Evolutionary conservation across 2,888 invertebrate genomes (phyloP).

Genomic region (Drepanosiphum platanoidis): DNA sequence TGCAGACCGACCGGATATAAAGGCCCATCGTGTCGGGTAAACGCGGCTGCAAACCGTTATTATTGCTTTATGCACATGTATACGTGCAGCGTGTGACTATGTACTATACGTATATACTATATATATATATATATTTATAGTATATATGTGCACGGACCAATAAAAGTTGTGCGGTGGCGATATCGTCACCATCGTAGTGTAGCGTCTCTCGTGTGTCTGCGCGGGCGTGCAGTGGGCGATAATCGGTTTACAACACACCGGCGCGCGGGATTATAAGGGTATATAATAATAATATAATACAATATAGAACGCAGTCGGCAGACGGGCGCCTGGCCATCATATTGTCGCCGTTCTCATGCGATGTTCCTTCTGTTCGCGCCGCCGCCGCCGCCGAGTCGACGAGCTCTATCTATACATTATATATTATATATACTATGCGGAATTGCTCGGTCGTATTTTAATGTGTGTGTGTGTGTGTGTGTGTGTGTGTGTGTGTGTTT

Average conservation of each 20-base stretch:
- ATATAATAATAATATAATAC: slow-evolving; percentile 29
- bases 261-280: slow-evolving; percentile 56
- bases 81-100: too few relatives aligned
- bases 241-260: slow-evolving; percentile 61
- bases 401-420: too few relatives aligned
- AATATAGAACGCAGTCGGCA: slow-evolving; percentile 39
- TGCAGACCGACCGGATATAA: slow-evolving; percentile 20
- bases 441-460: not conserved
- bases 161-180: slow-evolving; percentile 48
- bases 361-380: slow-evolving; percentile 57
- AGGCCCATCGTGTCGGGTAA: slow-evolving; percentile 13
- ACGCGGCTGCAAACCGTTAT: slow-evolving; percentile 22
- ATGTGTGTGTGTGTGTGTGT: not conserved
- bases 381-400: slow-evolving; percentile 30
- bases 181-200: slow-evolving; percentile 20
- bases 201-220: slow-evolving; percentile 25
- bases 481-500: not conserved
- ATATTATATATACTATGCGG: too few relatives aligned
- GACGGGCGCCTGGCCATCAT: slow-evolving; percentile 61
- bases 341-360: slow-evolving; percentile 58
- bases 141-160: not conserved
- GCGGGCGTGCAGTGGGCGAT: slow-evolving; percentile 7
- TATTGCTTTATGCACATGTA: not conserved
- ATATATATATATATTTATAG: too few relatives aligned
- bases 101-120: not conserved